phyloP scores from a whole-genome alignment of 2,888 invertebrate genomes.

The Autographa pulchrina region DNA sequence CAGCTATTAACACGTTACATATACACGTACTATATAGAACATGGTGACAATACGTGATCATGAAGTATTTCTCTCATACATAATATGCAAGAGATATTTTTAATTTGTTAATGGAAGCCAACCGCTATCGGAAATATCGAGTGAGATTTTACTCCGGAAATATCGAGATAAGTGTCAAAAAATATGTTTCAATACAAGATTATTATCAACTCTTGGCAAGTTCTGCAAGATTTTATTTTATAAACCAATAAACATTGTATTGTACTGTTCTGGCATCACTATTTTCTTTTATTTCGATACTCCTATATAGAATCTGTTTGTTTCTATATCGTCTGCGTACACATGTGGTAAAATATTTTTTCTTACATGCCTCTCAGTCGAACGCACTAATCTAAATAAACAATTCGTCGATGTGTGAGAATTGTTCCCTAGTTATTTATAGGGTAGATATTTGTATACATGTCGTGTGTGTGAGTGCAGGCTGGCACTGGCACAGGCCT shows the following conservation, averaged over 20 bases:
- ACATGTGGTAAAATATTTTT: background rate
- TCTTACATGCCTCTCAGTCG: background rate
- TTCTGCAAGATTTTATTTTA: conserved; percentile 28
- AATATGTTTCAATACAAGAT: conserved; percentile 43
- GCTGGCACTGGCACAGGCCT: conserved; percentile 74
- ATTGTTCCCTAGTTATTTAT: conserved; percentile 46
- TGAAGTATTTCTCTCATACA: conserved; percentile 19
- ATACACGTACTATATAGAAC: conserved; percentile 16
- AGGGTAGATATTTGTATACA: conserved; percentile 56
- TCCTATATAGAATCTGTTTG: background rate
- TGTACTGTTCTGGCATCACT: conserved; percentile 23
- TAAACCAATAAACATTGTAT: conserved; percentile 32
- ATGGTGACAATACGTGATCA: conserved; percentile 29
- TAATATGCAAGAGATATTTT: background rate
- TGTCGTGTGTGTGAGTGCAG: conserved; percentile 61
- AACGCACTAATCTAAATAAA: conserved; percentile 29
- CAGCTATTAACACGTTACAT: conserved; percentile 32
- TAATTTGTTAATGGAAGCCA: conserved; percentile 1
- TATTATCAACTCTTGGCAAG: conserved; percentile 48
- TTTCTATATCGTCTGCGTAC: background rate
- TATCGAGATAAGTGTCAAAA: conserved; percentile 27
- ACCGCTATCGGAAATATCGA: conserved; percentile 4
- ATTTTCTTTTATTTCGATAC: conserved; percentile 2
- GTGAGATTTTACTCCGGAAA: conserved; percentile 14
- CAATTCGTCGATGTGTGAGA: conserved; percentile 35